A percentile compares a stretch with the other conserved stretches of the same genome.
Evolutionary conservation across 2,113 vertebrate species (phyloP).

Genomic region (Corynorhinus townsendii): DNA sequence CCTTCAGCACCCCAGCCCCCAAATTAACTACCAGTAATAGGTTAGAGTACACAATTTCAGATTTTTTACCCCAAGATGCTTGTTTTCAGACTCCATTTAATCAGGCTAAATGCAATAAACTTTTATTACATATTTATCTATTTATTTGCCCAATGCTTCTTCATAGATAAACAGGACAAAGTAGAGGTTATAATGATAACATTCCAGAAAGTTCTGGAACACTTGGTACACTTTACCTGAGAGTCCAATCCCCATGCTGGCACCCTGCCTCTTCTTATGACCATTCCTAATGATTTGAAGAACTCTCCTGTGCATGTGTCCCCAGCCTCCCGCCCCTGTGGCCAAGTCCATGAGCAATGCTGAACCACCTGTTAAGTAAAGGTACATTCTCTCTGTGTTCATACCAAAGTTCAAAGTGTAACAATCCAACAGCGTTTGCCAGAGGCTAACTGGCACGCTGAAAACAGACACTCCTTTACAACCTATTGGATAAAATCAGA

Average conservation of each 20-base stretch:
- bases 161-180: background rate
- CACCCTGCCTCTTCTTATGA: background rate
- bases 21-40: too few species aligned
- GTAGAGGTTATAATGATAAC: background rate
- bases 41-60: background rate
- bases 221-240: background rate
- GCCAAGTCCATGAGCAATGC: background rate
- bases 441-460: background rate
- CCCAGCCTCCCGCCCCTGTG: background rate
- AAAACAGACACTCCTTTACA: background rate
- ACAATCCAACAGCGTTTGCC: background rate
- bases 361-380: background rate
- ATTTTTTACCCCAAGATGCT: background rate
- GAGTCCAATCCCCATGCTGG: background rate
- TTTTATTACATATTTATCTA: background rate
- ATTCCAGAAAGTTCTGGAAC: background rate
- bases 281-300: background rate
- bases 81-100: background rate
- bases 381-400: background rate
- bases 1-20: background rate
- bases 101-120: background rate
- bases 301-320: background rate
- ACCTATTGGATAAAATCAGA: constrained; percentile 53
- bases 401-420: constrained; percentile 54
- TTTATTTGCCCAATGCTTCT: background rate